Evolutionary conservation across 2,888 invertebrate species (phyloP).

Genomic region (Andrena camellia): DNA sequence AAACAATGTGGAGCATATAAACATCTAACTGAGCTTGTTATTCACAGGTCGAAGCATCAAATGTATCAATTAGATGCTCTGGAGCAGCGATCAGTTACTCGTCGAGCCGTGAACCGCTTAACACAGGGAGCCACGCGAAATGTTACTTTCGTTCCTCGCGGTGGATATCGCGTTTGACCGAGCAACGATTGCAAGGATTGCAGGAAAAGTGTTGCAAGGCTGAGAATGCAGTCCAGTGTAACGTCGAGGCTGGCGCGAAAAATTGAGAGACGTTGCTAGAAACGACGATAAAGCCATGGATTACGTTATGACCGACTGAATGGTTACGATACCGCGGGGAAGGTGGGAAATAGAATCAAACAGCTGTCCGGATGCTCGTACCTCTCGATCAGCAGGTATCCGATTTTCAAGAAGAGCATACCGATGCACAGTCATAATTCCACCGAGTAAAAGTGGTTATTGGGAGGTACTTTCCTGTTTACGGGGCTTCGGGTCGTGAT

Average conservation of each 20-base stretch:
- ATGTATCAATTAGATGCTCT: conserved; percentile 43
- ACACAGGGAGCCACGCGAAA: conserved; percentile 56
- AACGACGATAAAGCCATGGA: background rate
- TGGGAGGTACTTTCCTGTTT: background rate
- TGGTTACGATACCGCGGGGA: background rate
- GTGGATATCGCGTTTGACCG: conserved; percentile 65
- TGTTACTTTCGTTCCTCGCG: conserved; percentile 75
- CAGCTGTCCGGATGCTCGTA: background rate
- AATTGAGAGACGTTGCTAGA: conserved; percentile 18
- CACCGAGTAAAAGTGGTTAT: background rate
- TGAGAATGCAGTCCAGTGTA: conserved; percentile 41
- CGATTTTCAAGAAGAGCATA: background rate
- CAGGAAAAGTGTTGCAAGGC: conserved; percentile 64
- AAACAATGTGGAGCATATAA: background rate
- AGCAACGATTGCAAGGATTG: conserved; percentile 43
- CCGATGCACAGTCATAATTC: background rate
- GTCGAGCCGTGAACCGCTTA: conserved; percentile 63
- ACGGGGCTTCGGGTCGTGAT: background rate
- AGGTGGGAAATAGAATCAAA: background rate
- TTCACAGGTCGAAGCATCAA: conserved; percentile 50
- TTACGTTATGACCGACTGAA: background rate
- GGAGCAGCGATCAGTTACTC: conserved; percentile 57
- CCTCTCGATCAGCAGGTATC: background rate
- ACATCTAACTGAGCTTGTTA: conserved; percentile 36
- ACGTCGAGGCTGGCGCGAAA: conserved; percentile 3